Conservation (phyloP, 1,140 invertebrate genomes). For the Solenopsis fugax region DNA sequence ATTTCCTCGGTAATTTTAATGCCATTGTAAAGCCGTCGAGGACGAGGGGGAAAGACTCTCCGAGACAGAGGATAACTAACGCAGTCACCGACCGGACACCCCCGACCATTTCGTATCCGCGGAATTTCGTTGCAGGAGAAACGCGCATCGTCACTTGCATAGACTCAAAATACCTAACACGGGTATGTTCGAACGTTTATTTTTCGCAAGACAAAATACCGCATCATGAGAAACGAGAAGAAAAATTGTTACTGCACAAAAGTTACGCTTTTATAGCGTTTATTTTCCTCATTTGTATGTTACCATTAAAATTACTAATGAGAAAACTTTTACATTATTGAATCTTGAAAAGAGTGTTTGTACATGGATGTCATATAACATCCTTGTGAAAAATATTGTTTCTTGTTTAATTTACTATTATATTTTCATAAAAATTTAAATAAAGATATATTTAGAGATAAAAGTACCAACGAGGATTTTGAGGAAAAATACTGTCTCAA, state of each 20-base stretch:
- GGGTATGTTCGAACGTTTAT: neutral
- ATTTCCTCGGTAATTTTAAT: conserved; percentile 85
- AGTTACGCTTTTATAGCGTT: neutral
- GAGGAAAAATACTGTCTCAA: neutral
- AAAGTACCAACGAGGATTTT: neutral
- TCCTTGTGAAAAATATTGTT: neutral
- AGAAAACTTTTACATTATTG: neutral
- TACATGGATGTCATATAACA: neutral
- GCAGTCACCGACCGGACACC: conserved; percentile 59
- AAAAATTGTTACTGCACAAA: neutral
- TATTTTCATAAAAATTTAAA: neutral
- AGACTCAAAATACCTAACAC: conserved; percentile 36
- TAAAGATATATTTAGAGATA: neutral
- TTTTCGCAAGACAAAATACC: neutral
- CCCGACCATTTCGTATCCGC: conserved; percentile 65
- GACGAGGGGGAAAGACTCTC: conserved; percentile 45
- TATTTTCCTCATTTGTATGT: neutral
- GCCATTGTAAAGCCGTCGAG: conserved; percentile 79
- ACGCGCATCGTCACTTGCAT: conserved; percentile 39
- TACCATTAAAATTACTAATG: neutral
- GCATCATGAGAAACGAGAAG: neutral
- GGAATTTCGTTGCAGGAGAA: conserved; percentile 70
- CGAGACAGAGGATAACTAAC: conserved; percentile 81
- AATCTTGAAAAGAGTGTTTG: neutral
- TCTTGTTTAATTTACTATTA: neutral